Evolutionary conservation across 2,888 invertebrate genomes (phyloP), one percentile per base, ranked within the genome.

Genomic region (Danaus chrysippus): DNA sequence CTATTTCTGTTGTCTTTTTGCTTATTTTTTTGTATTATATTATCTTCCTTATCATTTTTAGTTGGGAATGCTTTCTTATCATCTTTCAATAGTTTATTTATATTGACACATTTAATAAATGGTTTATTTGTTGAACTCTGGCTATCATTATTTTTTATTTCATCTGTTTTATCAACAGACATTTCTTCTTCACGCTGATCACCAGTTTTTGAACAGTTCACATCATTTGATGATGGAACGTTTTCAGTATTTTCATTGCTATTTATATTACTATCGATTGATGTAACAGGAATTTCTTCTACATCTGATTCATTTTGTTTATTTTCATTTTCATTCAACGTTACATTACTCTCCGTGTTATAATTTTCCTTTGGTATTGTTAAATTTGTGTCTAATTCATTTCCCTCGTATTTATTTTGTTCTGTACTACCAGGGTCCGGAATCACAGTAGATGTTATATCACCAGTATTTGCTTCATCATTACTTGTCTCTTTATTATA

Each of bases 51-150:
- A 54, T 65, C 63, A 54, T 56, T 62, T 46, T 65, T 63, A 44
- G 56, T 52, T 58, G 62, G 57, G 62, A 65, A 62, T 52, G 65
- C 66, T 54, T 70, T 59, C 52, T 41, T 60, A 69, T 83, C 76
- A 53, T 85, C 82, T 72, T 83, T 87, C 1, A 89, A 73, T 68
- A 91, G 73, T 71, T 86, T 87, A 55, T 66, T 81, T 34, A 90
- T 74, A 71, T 78, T 86, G 10, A 91, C 85, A 84, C 88, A 88
- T 74, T 89, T 88, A 56, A 91, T 82, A 2, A 83, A 42, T 9
- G 85, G 81, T 68, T 76, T 84, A 57, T 68, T 62, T 53, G 53
- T 49, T 17, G 63, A 66, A 10, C 59, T 42, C 12, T 17, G 23
- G 59, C 66, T 61, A 46, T 52, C 62, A 15, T 66, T 66, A 46